Conservation (phyloP, 2,113 vertebrate species). For the Datnioides undecimradiatus region DNA sequence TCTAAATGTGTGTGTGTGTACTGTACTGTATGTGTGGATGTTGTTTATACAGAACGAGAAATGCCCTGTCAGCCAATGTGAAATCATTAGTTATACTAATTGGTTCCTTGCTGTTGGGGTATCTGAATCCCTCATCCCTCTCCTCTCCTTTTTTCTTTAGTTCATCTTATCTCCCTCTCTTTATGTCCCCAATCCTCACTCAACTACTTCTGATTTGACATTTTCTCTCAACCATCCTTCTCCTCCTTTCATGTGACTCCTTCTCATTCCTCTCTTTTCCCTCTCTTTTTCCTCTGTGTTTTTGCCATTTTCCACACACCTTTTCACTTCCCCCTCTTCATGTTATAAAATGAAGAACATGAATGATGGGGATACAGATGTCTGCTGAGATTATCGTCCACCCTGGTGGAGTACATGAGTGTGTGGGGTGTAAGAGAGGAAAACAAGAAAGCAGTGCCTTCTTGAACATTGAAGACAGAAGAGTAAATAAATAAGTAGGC, state of each 20-base stretch:
- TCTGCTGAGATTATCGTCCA: constrained; percentile 42
- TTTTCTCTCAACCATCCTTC: constrained; percentile 34
- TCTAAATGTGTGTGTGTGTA: constrained; percentile 14
- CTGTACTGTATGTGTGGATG: background rate
- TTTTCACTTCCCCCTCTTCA: constrained; percentile 19
- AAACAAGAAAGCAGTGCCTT: background rate
- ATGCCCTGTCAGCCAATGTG: constrained; percentile 61
- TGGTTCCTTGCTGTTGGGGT: constrained; percentile 57
- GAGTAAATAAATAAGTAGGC: constrained; percentile 46
- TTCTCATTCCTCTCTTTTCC: background rate
- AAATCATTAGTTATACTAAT: constrained; percentile 71
- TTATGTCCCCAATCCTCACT: constrained; percentile 15
- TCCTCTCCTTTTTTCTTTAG: constrained; percentile 15
- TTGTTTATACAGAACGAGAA: constrained; percentile 45
- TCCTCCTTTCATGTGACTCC: constrained; percentile 30
- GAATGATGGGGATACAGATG: constrained; percentile 41
- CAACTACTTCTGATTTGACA: constrained; percentile 36
- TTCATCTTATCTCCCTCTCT: constrained; percentile 44
- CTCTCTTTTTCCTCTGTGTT: constrained; percentile 15
- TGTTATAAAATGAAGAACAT: constrained; percentile 49
- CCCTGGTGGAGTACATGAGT: constrained; percentile 21
- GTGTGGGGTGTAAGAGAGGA: background rate
- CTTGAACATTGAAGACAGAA: constrained; percentile 8
- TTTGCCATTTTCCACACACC: constrained; percentile 32
- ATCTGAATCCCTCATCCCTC: constrained; percentile 42